Evolutionary conservation across 1,140 invertebrate species (phyloP).

Genomic region (Tetramorium simillimum): DNA sequence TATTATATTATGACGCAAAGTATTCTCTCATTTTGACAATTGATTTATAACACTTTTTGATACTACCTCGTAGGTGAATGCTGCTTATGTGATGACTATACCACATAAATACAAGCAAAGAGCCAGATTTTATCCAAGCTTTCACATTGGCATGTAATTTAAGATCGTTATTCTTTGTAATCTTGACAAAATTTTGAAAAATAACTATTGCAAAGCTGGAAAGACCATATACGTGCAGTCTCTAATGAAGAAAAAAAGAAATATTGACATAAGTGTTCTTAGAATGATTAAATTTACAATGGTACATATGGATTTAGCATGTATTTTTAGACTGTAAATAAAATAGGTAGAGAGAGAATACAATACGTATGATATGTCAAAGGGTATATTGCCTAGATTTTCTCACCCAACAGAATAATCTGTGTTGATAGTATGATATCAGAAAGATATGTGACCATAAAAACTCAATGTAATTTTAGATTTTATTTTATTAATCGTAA

Average conservation of each 20-base stretch:
- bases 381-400: conserved; percentile 69
- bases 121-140: conserved; percentile 33
- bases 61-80: conserved; percentile 63
- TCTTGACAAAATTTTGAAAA: conserved; percentile 61
- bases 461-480: conserved; percentile 31
- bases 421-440: conserved; percentile 26
- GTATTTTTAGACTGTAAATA: conserved; percentile 80
- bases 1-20: conserved; percentile 39
- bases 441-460: not conserved
- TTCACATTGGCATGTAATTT: conserved; percentile 44
- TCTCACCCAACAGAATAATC: conserved; percentile 61
- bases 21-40: conserved; percentile 43
- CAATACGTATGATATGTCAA: conserved; percentile 65
- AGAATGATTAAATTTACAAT: conserved; percentile 65
- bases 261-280: conserved; percentile 71
- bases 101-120: conserved; percentile 35
- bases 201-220: conserved; percentile 57
- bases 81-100: conserved; percentile 59
- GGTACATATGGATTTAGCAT: conserved; percentile 66
- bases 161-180: conserved; percentile 54
- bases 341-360: conserved; percentile 75
- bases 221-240: conserved; percentile 57
- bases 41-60: conserved; percentile 57
- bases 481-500: conserved; percentile 32
- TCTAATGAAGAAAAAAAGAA: conserved; percentile 46